Evolutionary conservation across 2,888 invertebrate genomes (phyloP), one percentile per base, ranked within the genome.

Genomic region (Drosophila macrospina): DNA sequence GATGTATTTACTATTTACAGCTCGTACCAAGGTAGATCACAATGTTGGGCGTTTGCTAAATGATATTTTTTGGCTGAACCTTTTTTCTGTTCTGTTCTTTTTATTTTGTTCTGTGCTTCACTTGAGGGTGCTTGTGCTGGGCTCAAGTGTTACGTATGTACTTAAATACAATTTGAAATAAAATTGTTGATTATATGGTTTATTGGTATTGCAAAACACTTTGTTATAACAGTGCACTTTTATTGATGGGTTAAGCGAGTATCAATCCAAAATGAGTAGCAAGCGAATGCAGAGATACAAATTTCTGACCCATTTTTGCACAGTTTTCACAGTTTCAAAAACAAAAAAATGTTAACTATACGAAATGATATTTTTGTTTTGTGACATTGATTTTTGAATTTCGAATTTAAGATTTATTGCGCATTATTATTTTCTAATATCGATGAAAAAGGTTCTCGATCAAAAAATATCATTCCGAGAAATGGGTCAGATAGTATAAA

Each of bases 401-500:
- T 37, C 44, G 11, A 13, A 16, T 42, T 37, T 42, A 28, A 24
- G 32, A 16, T 16, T 13, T 13, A 41, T 28, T 11, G 11, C 24
- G 6, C 7, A 51, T 70, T 76, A 64, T 74, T 75, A 50, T 65
- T 47, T 69, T 61, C 11, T 13, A 24, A 63, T 70, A 52, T 68
- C 51, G 64, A 52, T 71, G 55, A 77, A 88, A 86, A 82, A 90
- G 89, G 86, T 91, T 88, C 89, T 71, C 72, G 78, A 80, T 86
- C 86, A 88, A 91, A 91, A 91, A 92, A 92, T 91, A 91, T 92
- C 91, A 92, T 92, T 92, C 90, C 92, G 91, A 91, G 88, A 89
- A 91, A 90, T 91, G 90, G 90, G 90, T 89, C 90, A 86, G 44
- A 20, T 50, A 63, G 16, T 34, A 32, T 47, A 47, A 50, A 26